Evolutionary conservation across 2,888 invertebrate species (phyloP), one percentile per base, ranked within the genome.

Genomic region (Oscheius sp.): DNA sequence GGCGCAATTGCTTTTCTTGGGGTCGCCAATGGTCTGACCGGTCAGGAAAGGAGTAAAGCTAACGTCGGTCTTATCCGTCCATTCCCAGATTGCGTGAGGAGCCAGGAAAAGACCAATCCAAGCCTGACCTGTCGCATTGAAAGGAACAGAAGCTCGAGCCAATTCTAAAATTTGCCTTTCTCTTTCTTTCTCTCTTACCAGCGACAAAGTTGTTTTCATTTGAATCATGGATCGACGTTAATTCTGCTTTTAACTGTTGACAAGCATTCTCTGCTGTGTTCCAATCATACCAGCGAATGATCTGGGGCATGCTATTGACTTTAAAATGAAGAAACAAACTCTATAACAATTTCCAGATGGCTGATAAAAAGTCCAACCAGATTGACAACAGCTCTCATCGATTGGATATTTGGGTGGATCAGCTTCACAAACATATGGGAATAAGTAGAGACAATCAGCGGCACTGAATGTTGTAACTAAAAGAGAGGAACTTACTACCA

Each of bases 351-450:
- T 27, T 10, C 15, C 12, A n/a, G 25, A 15, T 1, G 42, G 42
- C 8, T 25, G 15, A 29, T 61, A 61, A 27, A 27, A 20, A 10
- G 61, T 61, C 61, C 61, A 61, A 25, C 61, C 61, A 15, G 61
- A 61, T 15, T 61, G 45, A 27, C 61, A 61, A n/a, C 61, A 61
- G 10, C 31, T 45, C n/a, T 20, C 23, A 20, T 61, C 20, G 4
- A 42, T 20, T 2, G 61, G 61, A 42, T 45, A n/a, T 4, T 6
- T 45, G 0, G 61, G 61, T 17, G 45, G 25, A 42, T 42, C 45
- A 17, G 61, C 61, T 42, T 61, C 61, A 61, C 61, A 61, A 15
- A 61, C 61, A 31, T 42, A 61, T 3, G 61, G 61, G 29, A 61
- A 61, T 5, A 45, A 17, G 45, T 61, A 61, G 15, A 45, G 45